Evolutionary conservation across 2,797 vertebrate genomes (phyloP).

Genomic region (Sphaeramia orbicularis): DNA sequence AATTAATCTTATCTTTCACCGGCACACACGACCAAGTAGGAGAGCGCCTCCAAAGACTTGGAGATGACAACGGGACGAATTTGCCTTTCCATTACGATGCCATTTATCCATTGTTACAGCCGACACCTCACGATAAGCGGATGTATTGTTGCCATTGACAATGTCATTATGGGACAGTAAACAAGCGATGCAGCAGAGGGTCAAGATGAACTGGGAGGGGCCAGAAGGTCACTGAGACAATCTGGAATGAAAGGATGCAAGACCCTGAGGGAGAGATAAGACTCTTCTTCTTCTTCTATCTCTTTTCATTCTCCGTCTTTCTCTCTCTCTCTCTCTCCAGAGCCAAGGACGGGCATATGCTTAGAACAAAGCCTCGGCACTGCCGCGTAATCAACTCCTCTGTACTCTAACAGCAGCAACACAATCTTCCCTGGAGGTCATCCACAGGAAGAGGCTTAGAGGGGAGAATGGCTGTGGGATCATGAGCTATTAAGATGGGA

Average conservation of each 20-base stretch:
- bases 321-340: slow-evolving; percentile 30
- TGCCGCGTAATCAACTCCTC: slow-evolving; percentile 74
- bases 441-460: slow-evolving; percentile 65
- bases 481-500: slow-evolving; percentile 66
- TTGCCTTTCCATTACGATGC: slow-evolving; percentile 59
- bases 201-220: slow-evolving; percentile 56
- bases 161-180: slow-evolving; percentile 79
- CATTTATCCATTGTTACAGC: slow-evolving; percentile 70
- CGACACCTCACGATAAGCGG: slow-evolving; percentile 71
- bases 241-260: slow-evolving; percentile 69
- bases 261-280: slow-evolving; percentile 66
- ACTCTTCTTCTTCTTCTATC: slow-evolving; percentile 49
- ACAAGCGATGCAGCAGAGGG: slow-evolving; percentile 63
- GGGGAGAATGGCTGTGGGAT: slow-evolving; percentile 54
- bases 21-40: slow-evolving; percentile 57
- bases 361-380: slow-evolving; percentile 72
- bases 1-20: slow-evolving; percentile 80
- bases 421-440: slow-evolving; percentile 77
- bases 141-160: slow-evolving; percentile 75
- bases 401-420: slow-evolving; percentile 57
- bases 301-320: slow-evolving; percentile 29
- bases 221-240: slow-evolving; percentile 73
- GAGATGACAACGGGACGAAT: slow-evolving; percentile 64
- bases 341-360: slow-evolving; percentile 76
- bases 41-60: slow-evolving; percentile 63